Evolutionary conservation across 2,888 invertebrate species (phyloP), one percentile per base, ranked within the genome.

Genomic region (Hirtodrosophila alboralis): DNA sequence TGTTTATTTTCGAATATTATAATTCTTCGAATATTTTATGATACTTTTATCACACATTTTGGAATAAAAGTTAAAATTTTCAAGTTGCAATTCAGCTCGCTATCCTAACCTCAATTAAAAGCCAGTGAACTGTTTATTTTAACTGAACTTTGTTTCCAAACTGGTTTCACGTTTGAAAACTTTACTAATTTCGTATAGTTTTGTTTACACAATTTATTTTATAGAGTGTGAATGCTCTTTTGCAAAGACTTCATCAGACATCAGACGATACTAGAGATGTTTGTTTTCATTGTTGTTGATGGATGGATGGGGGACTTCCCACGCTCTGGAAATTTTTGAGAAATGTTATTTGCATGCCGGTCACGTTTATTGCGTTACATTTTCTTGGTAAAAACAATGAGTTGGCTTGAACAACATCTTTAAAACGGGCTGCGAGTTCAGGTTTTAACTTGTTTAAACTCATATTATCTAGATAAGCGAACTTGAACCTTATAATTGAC

Each of bases 261-360:
- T 5, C 33, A 53, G 6, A 16, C n/a, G n/a, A 21, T 41, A 7
- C 23, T 7, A 1, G 4, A 1, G 21, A 9, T 41, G 48, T 30
- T 34, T 12, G 36, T 31, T 27, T 40, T 40, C 27, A 14, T 27
- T 23, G 9, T 44, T 30, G 27, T 47, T 40, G 41, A 13, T 49
- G 41, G 8, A 8, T 8, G 34, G 37, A 7, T 41, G 12, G 48
- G 21, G 37, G 36, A 56, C 53, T 75, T 71, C 72, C 66, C 70
- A 75, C 76, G 72, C 65, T 54, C 31, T 21, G 40, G 36, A 36
- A 51, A 61, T 61, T 67, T 68, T 68, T 74, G 33, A 38, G 43
- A 68, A 61, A 68, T 53, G 28, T 13, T 2, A 37, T 63, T 54
- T 63, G 43, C 40, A 68, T 68, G 74, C 36, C 26, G 41, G 37